A percentile compares a stretch with the other conserved stretches of the same genome.
Evolutionary conservation across 2,888 invertebrate species (phyloP).

Genomic region (Caenorhabditis sinica): DNA sequence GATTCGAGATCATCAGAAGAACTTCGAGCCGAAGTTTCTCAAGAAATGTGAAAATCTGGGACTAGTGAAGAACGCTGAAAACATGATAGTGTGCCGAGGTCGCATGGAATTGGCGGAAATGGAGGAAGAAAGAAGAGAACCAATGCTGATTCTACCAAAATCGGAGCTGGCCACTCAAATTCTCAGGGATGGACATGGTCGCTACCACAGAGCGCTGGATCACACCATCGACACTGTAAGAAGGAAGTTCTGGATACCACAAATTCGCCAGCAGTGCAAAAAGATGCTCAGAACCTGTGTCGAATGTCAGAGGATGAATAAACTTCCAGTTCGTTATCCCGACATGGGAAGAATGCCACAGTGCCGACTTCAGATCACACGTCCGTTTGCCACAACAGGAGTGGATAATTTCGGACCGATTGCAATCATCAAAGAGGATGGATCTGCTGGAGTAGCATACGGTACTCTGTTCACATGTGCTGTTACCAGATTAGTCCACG

Average conservation of each 20-base stretch:
- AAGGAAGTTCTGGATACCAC: not conserved
- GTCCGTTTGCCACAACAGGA: not conserved
- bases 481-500: not conserved
- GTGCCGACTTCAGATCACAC: not conserved
- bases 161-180: not conserved
- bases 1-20: not conserved
- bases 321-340: constrained; percentile 34
- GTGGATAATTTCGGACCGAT: not conserved
- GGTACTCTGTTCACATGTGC: not conserved
- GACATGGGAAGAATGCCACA: not conserved
- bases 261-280: not conserved
- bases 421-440: not conserved
- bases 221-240: constrained; percentile 7
- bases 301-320: constrained; percentile 2
- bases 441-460: not conserved
- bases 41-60: not conserved
- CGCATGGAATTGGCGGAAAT: not conserved
- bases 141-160: not conserved
- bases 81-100: not conserved
- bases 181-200: not conserved
- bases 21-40: not conserved
- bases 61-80: not conserved
- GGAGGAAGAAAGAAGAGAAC: not conserved
- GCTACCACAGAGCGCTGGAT: not conserved
- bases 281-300: not conserved